These are phyloP conservation scores for Latheticus oryzae DNA, from an alignment of 2,888 invertebrate species.

Conservation along the genomic window DNA sequence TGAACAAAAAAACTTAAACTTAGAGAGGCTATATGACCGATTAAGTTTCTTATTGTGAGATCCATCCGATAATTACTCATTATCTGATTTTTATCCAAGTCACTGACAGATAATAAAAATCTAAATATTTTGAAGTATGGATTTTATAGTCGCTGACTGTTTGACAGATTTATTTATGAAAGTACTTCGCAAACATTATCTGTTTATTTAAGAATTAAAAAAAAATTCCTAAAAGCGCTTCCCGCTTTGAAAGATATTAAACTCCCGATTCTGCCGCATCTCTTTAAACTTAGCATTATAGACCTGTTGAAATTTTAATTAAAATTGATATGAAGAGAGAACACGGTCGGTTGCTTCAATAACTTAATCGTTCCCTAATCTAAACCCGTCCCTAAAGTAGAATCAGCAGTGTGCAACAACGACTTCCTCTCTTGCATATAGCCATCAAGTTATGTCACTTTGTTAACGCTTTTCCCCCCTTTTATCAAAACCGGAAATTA, in stretches of 20 bases:
- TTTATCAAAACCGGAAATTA: constrained; percentile 18
- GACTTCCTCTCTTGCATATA: constrained; percentile 21
- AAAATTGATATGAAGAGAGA: constrained; percentile 24
- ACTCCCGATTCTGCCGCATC: constrained; percentile 1
- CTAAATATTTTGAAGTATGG: no score
- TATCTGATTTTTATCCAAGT: no score
- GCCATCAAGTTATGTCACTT: constrained; percentile 1
- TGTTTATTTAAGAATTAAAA: no score
- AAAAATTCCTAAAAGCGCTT: no score
- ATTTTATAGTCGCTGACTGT: no score
- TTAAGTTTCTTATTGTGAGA: no score
- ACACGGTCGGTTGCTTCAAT: constrained; percentile 26
- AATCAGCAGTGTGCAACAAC: constrained; percentile 31
- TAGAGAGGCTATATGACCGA: no score
- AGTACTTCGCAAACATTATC: no score
- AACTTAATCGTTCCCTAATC: constrained; percentile 22
- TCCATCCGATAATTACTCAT: no score
- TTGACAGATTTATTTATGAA: no score
- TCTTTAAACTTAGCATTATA: constrained; percentile 9
- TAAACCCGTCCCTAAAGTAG: constrained; percentile 13
- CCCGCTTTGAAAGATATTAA: constrained; percentile 1
- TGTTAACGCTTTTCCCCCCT: constrained; percentile 10
- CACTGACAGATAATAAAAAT: no score
- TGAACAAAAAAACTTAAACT: no score
- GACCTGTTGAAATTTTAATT: constrained; percentile 28